Base-by-base conservation (phyloP, 2,113 vertebrate species). In the Leucosticte australis region DNA sequence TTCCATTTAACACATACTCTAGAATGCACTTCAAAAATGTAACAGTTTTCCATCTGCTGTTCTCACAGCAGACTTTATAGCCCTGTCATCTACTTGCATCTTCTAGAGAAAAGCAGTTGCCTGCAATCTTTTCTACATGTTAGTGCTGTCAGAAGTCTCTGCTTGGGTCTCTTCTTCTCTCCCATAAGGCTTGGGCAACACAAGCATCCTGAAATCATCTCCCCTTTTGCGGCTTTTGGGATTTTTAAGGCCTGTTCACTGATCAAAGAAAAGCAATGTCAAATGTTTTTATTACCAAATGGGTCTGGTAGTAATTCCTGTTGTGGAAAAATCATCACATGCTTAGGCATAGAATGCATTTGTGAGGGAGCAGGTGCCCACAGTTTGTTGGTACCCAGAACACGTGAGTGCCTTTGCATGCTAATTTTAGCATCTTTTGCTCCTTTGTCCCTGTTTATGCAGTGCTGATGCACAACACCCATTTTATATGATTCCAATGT, bases 31-130 rank as follows among this genome's bases (percentile, higher is more conserved):
- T 12, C 37, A 83, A 92, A 91, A 85, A 84, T 26, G 1, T 11
- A 84, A 39, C 81, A 50, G 71, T 81, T 77, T 92, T 77, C 88
- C 80, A 49, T 93, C 91, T 93, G 92, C 60, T 83, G 11, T 90
- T 90, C 81, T 81, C 77, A 91, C 69, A 90, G 49, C 65, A 92
- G 83, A 75, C 52, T 87, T 81, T 68, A 75, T 56, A 92, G 37
- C 55, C 56, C 49, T 89, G 52, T 53, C 69, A 49, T 59, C 56
- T 75, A 41, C 33, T 89, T 62, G 21, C 0, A 37, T 57, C 69
- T 92, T 73, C 31, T 11, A 31, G 71, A 57, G 83, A 69, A 64
- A 85, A 90, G 63, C 56, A 70, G 33, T 78, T 67, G 47, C 30
- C n/a, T 81, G 22, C 23, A 33, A 18, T 63, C 12, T 80, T 62